Evolutionary conservation across 2,888 invertebrate species (phyloP).

Genomic region (Metallyticus violacea): DNA sequence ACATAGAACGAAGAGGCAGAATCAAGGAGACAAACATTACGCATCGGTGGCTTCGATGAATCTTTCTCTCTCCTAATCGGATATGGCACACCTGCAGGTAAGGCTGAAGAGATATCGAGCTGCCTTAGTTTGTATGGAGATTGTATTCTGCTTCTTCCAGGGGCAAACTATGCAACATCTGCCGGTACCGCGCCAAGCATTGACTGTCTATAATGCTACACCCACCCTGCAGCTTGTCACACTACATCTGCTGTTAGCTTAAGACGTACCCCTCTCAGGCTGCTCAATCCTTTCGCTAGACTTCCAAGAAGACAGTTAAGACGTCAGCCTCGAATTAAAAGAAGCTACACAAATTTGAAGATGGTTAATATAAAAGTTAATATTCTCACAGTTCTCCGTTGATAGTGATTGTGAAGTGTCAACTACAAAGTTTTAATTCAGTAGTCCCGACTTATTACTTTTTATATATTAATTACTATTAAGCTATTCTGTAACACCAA

Average conservation of each 20-base stretch:
- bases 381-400: no score
- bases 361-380: no score
- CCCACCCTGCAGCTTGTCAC: not conserved
- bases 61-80: not conserved
- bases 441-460: no score
- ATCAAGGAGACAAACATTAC: not conserved
- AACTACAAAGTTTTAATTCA: no score
- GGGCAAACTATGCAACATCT: constrained; percentile 7
- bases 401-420: no score
- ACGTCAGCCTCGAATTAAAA: no score
- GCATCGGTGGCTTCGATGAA: not conserved
- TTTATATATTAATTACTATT: no score
- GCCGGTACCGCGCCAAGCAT: not conserved
- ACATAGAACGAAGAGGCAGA: not conserved
- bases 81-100: not conserved
- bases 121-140: not conserved
- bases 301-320: not conserved
- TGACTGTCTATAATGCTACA: constrained; percentile 15
- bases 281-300: constrained; percentile 14
- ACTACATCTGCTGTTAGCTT: constrained; percentile 4
- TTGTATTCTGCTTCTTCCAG: not conserved
- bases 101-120: not conserved
- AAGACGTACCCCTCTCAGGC: not conserved
- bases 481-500: no score
- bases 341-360: no score